phyloP scores from a whole-genome alignment of 2,888 invertebrate genomes.

The Hyppa rectilinea region DNA sequence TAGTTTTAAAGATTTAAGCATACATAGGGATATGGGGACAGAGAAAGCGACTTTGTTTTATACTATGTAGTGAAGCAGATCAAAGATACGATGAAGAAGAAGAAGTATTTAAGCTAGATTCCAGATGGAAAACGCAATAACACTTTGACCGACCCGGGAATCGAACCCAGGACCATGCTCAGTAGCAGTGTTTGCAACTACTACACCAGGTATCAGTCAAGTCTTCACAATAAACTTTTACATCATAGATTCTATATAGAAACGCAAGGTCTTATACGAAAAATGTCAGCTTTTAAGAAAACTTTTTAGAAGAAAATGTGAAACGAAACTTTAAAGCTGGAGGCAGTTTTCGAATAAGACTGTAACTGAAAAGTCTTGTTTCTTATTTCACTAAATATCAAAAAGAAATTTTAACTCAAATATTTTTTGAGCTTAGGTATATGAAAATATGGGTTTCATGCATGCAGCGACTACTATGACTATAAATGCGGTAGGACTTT shows the following conservation, averaged over 20 bases:
- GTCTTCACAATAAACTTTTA: conserved; percentile 12
- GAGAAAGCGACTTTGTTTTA: no score
- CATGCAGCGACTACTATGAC: neutral
- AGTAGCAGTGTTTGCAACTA: no score
- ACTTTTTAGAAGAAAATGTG: conserved; percentile 12
- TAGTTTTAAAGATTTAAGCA: no score
- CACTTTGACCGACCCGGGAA: no score
- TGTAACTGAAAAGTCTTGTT: conserved; percentile 29
- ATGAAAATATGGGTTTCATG: neutral
- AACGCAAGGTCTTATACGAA: conserved; percentile 1
- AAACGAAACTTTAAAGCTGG: conserved; percentile 40
- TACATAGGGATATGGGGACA: no score
- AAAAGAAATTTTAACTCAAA: neutral
- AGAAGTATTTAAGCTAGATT: no score
- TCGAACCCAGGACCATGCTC: no score
- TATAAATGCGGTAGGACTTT: neutral
- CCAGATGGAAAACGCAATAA: no score
- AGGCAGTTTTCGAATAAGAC: conserved; percentile 13
- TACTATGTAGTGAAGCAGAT: no score
- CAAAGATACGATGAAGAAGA: no score
- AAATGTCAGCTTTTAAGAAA: conserved; percentile 1
- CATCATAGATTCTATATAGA: neutral
- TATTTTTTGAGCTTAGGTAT: neutral
- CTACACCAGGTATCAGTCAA: no score
- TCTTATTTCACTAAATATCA: neutral